These are phyloP conservation scores for Eublepharis macularius DNA, from an alignment of 2,113 vertebrate genomes.

Conservation along the genomic window DNA sequence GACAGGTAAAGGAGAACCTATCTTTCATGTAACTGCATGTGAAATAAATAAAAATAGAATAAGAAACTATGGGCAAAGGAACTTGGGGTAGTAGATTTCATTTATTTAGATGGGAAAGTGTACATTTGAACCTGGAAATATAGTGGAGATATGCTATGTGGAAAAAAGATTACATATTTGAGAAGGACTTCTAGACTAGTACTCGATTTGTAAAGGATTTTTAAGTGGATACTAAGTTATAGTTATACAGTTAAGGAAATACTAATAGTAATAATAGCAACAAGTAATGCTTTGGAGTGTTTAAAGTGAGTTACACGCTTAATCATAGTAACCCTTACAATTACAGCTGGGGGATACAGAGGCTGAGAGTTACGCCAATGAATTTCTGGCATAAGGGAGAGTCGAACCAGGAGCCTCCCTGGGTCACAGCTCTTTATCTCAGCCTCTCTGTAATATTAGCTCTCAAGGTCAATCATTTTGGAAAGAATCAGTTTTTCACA, in stretches of 20 bases:
- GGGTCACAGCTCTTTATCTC: not conserved
- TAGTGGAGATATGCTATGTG: not conserved
- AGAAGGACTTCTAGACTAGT: not conserved
- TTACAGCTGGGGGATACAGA: not conserved
- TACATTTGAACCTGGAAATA: not conserved
- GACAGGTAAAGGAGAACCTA: not conserved
- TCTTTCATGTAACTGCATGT: not conserved
- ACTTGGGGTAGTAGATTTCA: not conserved
- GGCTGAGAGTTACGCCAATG: not conserved
- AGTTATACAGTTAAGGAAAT: not conserved
- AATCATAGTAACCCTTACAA: not conserved
- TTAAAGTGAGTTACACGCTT: not conserved
- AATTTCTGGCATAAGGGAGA: not conserved
- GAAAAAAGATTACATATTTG: not conserved
- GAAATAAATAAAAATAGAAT: not conserved
- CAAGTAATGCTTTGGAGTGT: not conserved
- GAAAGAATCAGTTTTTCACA: not conserved
- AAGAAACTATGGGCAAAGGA: not conserved
- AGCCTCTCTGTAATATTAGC: not conserved
- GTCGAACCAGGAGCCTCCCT: not conserved
- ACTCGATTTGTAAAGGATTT: not conserved
- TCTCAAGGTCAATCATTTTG: slow-evolving; percentile 5
- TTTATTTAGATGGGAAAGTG: not conserved
- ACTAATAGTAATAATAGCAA: not conserved
- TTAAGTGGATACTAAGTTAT: not conserved